Conservation (phyloP, 2,113 vertebrate species). For the Tachysurus vachellii region DNA sequence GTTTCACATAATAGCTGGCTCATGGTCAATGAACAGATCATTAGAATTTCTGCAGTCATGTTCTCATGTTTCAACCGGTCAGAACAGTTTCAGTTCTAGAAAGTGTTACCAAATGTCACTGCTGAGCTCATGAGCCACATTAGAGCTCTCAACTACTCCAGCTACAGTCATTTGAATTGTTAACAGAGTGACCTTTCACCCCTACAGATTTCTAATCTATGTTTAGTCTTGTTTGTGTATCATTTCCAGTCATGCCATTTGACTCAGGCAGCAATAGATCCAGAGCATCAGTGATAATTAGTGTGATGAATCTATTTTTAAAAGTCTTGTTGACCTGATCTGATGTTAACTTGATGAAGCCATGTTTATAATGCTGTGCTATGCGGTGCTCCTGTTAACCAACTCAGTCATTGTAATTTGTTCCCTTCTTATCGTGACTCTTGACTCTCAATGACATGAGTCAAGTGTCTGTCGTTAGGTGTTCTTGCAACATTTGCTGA, state of each 20-base stretch:
- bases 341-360: constrained; percentile 58
- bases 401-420: background rate
- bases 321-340: constrained; percentile 59
- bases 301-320: constrained; percentile 65
- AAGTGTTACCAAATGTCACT: constrained; percentile 19
- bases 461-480: constrained; percentile 10
- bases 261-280: constrained; percentile 56
- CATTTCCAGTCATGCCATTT: constrained; percentile 60
- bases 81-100: background rate
- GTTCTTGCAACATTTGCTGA: constrained; percentile 34
- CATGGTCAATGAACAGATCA: background rate
- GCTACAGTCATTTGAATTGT: constrained; percentile 8
- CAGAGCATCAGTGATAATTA: constrained; percentile 63
- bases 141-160: background rate
- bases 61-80: background rate
- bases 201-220: constrained; percentile 43
- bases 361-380: constrained; percentile 55
- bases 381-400: constrained; percentile 9
- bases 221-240: constrained; percentile 59
- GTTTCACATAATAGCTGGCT: constrained; percentile 1
- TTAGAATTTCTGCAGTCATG: background rate
- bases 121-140: background rate
- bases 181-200: constrained; percentile 1
- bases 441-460: background rate
- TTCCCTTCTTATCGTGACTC: constrained; percentile 8